Conservation (phyloP, 2,888 invertebrate species). For the Pterostichus niger region DNA sequence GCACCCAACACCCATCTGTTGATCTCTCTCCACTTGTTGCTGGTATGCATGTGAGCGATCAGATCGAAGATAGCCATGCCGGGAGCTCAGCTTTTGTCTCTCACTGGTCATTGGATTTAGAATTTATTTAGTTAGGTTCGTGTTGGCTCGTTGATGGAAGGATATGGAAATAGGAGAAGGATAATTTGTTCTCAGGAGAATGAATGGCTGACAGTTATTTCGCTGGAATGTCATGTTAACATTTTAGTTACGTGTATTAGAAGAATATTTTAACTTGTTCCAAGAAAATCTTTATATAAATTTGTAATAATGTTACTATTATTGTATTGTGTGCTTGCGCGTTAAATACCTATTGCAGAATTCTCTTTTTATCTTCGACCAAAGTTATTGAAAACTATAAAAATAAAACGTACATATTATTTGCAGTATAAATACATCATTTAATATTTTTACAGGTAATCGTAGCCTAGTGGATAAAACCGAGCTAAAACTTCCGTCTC, state of each 20-base stretch:
- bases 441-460: too few species aligned
- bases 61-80: conserved; percentile 48
- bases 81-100: conserved; percentile 50
- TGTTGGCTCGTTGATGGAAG: conserved; percentile 32
- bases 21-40: background rate
- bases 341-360: too few species aligned
- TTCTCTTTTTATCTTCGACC: too few species aligned
- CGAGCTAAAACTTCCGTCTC: too few species aligned
- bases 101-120: conserved; percentile 48
- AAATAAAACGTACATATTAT: too few species aligned
- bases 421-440: too few species aligned
- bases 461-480: too few species aligned
- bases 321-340: too few species aligned
- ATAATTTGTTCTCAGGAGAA: conserved; percentile 40
- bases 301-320: background rate
- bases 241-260: conserved; percentile 26
- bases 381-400: too few species aligned
- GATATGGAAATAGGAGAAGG: conserved; percentile 41
- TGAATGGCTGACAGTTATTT: conserved; percentile 35
- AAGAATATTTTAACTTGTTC: background rate
- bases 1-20: background rate
- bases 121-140: conserved; percentile 51
- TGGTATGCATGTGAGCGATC: conserved; percentile 54
- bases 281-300: conserved; percentile 4
- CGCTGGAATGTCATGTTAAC: conserved; percentile 2